phyloP scores from a whole-genome alignment of 2,797 vertebrate species.

The Chaetodon trifasciatus region DNA sequence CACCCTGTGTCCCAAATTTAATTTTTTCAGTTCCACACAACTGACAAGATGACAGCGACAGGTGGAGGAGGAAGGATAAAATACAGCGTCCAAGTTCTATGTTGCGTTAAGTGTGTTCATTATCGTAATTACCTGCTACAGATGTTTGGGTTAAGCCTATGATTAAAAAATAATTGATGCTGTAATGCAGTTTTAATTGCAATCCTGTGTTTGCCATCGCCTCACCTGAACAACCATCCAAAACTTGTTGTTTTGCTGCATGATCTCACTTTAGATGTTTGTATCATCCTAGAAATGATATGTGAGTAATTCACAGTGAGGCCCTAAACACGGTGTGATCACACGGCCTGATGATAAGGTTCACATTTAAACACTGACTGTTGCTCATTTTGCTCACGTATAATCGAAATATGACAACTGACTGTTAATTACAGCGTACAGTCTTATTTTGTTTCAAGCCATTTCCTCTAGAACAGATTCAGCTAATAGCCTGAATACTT shows the following conservation, averaged over 20 bases:
- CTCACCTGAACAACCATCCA: neutral
- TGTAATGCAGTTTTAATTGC: neutral
- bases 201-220: neutral
- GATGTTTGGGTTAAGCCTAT: neutral
- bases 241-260: slow-evolving; percentile 1
- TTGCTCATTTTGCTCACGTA: neutral
- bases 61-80: neutral
- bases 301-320: neutral
- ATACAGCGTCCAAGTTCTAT: neutral
- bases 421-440: neutral
- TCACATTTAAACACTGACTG: neutral
- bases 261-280: neutral
- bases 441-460: neutral
- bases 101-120: neutral
- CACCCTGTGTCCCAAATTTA: neutral
- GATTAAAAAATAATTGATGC: neutral
- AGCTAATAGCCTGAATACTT: slow-evolving; percentile 6
- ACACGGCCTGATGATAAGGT: neutral
- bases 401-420: neutral
- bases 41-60: neutral
- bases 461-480: neutral
- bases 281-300: neutral
- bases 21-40: neutral
- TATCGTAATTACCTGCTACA: neutral
- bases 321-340: neutral